Percentiles rank a stretch among this genome's conserved stretches.
phyloP scores from a whole-genome alignment of 2,888 invertebrate genomes.

The Cheilosia grossa region DNA sequence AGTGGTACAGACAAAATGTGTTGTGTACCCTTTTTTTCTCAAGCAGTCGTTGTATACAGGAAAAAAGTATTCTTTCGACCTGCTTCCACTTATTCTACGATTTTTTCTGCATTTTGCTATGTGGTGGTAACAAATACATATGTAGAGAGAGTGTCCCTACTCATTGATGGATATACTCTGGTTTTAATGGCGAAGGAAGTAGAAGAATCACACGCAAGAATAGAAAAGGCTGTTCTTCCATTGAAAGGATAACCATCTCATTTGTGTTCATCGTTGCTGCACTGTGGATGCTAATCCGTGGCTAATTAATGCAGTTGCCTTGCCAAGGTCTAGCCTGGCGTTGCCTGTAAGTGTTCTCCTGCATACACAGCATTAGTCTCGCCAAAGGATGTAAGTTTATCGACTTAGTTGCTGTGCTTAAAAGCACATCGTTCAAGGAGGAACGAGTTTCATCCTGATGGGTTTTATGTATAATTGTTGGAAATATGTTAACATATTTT shows the following conservation, averaged over 20 bases:
- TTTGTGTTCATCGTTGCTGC: slow-evolving; percentile 7
- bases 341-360: slow-evolving; percentile 17
- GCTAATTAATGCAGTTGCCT: slow-evolving; percentile 62
- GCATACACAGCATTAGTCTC: slow-evolving; percentile 42
- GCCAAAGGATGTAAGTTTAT: slow-evolving; percentile 30
- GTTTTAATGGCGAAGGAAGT: background rate
- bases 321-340: slow-evolving; percentile 25
- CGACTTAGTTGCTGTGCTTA: slow-evolving; percentile 22
- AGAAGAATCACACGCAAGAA: background rate
- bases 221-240: slow-evolving; percentile 10
- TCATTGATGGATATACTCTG: too few species aligned
- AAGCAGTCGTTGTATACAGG: too few species aligned
- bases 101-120: too few species aligned
- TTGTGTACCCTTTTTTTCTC: too few species aligned
- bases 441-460: slow-evolving; percentile 32
- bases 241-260: slow-evolving; percentile 32
- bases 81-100: too few species aligned
- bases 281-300: slow-evolving; percentile 13
- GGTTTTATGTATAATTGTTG: slow-evolving; percentile 1
- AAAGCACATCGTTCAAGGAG: background rate
- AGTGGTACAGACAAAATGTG: too few species aligned
- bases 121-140: too few species aligned
- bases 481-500: background rate
- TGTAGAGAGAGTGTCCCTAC: too few species aligned
- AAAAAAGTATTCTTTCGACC: too few species aligned